These are phyloP conservation scores for Leucophora obtusa DNA, from an alignment of 2,888 invertebrate genomes.

Conservation along the genomic window DNA sequence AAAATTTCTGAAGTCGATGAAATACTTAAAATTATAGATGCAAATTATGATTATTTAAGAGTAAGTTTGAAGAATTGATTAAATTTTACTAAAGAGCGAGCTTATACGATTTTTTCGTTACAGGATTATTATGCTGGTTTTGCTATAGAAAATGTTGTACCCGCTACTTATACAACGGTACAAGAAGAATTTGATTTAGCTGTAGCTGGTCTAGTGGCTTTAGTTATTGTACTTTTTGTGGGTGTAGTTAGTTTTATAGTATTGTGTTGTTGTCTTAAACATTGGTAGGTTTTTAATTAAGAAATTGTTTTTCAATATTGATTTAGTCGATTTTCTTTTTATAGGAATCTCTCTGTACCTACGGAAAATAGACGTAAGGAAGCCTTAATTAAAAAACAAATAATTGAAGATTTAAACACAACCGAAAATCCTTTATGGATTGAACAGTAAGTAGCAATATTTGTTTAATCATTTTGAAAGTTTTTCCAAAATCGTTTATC, in stretches of 20 bases:
- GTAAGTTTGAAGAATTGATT: conserved; percentile 71
- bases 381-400: conserved; percentile 89
- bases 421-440: conserved; percentile 96
- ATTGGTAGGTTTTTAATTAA: conserved; percentile 81
- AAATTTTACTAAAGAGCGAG: too few species aligned
- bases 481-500: too few species aligned
- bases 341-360: conserved; percentile 88
- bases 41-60: conserved; percentile 90
- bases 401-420: conserved; percentile 90
- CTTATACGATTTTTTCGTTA: conserved; percentile 43
- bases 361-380: conserved; percentile 90
- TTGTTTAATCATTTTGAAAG: too few species aligned
- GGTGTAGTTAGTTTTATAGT: conserved; percentile 92
- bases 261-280: conserved; percentile 91
- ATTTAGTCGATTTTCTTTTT: not conserved
- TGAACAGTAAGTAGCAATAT: conserved; percentile 84
- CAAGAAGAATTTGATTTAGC: conserved; percentile 92
- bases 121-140: conserved; percentile 84
- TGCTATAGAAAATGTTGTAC: conserved; percentile 87
- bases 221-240: conserved; percentile 90
- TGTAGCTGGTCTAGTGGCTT: conserved; percentile 89
- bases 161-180: conserved; percentile 83
- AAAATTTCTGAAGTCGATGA: conserved; percentile 88
- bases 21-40: conserved; percentile 89
- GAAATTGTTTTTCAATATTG: not conserved